Evolutionary conservation across 2,113 vertebrate genomes (phyloP).

Genomic region (human): DNA sequence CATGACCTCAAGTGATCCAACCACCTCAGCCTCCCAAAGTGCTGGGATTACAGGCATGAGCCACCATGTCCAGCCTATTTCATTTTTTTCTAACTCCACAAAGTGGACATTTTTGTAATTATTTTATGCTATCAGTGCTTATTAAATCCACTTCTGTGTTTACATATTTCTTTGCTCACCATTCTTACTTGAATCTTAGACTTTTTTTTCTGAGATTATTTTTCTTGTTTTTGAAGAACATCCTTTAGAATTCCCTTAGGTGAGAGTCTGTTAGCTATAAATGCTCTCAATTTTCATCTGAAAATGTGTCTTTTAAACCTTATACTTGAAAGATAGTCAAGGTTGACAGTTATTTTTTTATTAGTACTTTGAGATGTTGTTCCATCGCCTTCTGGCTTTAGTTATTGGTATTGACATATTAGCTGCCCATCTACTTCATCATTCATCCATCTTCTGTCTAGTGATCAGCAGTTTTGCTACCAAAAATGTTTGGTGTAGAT

Average conservation of each 20-base stretch:
- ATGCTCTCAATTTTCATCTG: neutral
- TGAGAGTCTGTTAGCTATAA: neutral
- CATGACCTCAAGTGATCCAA: no score
- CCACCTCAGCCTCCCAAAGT: no score
- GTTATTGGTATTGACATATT: neutral
- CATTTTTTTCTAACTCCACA: neutral
- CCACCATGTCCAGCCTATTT: no score
- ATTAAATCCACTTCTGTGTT: neutral
- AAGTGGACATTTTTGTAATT: neutral
- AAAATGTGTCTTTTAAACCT: neutral
- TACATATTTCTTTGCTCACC: neutral
- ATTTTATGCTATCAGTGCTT: neutral
- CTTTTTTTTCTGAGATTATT: neutral
- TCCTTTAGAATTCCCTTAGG: neutral
- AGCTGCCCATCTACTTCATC: neutral
- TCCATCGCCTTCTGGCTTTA: neutral
- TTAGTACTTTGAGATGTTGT: neutral
- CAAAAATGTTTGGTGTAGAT: rapidly evolving
- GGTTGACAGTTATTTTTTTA: neutral
- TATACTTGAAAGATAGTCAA: neutral
- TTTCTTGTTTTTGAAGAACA: neutral
- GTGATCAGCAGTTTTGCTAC: neutral
- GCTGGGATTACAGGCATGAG: no score
- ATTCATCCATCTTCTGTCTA: neutral
- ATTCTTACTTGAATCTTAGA: neutral